A percentile compares a stretch with the other conserved stretches of the same genome.
phyloP scores from a whole-genome alignment of 2,797 vertebrate genomes.

The Cyclopterus lumpus region DNA sequence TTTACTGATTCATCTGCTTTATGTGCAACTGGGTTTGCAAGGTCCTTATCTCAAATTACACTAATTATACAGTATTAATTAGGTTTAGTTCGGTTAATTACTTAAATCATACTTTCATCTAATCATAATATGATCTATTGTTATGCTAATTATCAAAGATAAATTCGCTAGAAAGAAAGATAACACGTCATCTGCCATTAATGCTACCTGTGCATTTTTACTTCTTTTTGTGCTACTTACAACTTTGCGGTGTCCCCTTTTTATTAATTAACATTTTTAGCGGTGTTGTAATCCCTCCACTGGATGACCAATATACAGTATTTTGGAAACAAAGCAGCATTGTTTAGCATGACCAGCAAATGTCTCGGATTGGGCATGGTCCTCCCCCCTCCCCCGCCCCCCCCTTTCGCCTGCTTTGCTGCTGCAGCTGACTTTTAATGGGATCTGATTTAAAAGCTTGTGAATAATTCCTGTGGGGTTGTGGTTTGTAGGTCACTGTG shows the following conservation, averaged over 20 bases:
- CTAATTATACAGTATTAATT: conserved; percentile 26
- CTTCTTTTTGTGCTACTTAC: not conserved
- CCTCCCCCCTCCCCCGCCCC: not conserved
- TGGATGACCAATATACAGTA: conserved; percentile 4
- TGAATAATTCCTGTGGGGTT: conserved; percentile 75
- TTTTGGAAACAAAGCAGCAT: conserved; percentile 27
- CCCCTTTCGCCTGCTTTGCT: conserved; percentile 2
- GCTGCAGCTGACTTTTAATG: conserved; percentile 70
- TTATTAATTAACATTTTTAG: not conserved
- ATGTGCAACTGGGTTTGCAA: not conserved
- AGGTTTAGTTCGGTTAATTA: conserved; percentile 39
- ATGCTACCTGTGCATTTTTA: not conserved
- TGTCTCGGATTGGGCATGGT: conserved; percentile 1
- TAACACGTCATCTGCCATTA: not conserved
- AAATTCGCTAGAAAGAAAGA: not conserved
- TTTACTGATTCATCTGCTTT: conserved; percentile 7
- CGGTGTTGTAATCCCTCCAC: not conserved
- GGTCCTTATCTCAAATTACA: conserved; percentile 38
- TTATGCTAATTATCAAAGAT: conserved; percentile 3
- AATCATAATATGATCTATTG: conserved; percentile 12
- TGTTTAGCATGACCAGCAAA: conserved; percentile 16
- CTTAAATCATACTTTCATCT: conserved; percentile 2
- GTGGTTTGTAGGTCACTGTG: conserved; percentile 83
- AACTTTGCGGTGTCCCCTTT: not conserved
- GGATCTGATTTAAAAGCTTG: conserved; percentile 74